phyloP scores from a whole-genome alignment of 2,797 vertebrate genomes.

The Morus bassanus region DNA sequence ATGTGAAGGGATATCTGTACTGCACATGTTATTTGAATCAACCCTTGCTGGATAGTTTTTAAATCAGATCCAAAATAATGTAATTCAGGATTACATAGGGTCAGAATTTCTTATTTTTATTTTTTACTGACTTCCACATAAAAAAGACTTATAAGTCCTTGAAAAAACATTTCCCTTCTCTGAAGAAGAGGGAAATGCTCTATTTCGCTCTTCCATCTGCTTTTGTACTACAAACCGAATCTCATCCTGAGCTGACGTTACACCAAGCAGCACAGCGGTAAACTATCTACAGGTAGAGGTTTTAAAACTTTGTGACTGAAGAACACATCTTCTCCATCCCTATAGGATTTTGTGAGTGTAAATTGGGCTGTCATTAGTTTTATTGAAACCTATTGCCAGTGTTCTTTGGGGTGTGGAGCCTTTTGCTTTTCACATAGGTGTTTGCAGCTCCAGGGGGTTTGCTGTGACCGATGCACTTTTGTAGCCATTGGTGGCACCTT shows the following conservation, averaged over 20 bases:
- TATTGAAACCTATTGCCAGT: neutral
- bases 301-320: neutral
- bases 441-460: neutral
- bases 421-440: neutral
- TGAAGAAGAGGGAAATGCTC: neutral
- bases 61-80: conserved; percentile 27
- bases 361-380: neutral
- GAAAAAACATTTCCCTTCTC: neutral
- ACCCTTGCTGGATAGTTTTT: neutral
- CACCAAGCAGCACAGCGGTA: neutral
- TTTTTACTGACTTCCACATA: conserved; percentile 36
- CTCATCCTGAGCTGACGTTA: neutral
- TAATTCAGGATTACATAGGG: conserved; percentile 28
- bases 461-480: rapidly evolving
- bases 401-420: neutral
- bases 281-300: neutral
- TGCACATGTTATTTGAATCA: conserved; percentile 50
- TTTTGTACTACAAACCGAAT: neutral
- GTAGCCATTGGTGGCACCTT: neutral
- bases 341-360: neutral
- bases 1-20: conserved; percentile 28
- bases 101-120: conserved; percentile 22
- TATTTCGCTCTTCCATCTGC: conserved; percentile 17
- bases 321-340: neutral
- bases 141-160: conserved; percentile 21